Evolutionary conservation across 2,113 vertebrate species (phyloP).

Genomic region (Bos javanicus): DNA sequence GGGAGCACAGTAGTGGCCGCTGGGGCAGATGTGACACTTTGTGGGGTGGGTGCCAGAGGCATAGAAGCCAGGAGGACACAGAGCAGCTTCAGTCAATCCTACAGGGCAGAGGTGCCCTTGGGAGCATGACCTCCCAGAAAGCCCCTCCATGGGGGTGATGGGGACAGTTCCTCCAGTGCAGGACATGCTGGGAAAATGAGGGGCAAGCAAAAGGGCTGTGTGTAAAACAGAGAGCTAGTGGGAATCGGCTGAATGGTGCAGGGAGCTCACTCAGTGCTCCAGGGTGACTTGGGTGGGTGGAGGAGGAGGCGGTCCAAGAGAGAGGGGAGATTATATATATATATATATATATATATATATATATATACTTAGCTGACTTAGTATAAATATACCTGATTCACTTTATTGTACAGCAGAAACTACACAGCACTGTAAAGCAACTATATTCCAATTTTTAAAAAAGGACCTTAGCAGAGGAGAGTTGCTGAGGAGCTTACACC

Average conservation of each 20-base stretch:
- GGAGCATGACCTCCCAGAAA: constrained; percentile 84
- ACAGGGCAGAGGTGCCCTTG: constrained; percentile 82
- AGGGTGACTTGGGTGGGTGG: not conserved
- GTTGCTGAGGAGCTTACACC: no score
- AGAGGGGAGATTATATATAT: not conserved
- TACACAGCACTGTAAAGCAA: not conserved
- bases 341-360: not conserved
- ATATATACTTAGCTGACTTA: not conserved
- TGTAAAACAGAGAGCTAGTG: not conserved
- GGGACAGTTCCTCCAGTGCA: constrained; percentile 76
- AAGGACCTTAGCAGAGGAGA: no score
- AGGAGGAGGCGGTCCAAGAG: not conserved
- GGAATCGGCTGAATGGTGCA: not conserved
- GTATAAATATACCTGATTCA: not conserved
- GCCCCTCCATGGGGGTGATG: constrained; percentile 77
- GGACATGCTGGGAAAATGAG: constrained; percentile 74
- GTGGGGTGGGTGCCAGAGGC: constrained; percentile 72
- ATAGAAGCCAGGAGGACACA: constrained; percentile 86
- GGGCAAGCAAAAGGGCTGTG: not conserved
- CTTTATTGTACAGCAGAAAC: not conserved
- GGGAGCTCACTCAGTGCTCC: not conserved
- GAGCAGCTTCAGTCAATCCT: constrained; percentile 78
- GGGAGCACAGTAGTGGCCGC: constrained; percentile 86
- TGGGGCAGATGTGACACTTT: constrained; percentile 84
- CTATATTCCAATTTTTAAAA: no score